Evolutionary conservation across 2,888 invertebrate genomes (phyloP), one percentile per base, ranked within the genome.

Genomic region (Anarsia innoxiella): DNA sequence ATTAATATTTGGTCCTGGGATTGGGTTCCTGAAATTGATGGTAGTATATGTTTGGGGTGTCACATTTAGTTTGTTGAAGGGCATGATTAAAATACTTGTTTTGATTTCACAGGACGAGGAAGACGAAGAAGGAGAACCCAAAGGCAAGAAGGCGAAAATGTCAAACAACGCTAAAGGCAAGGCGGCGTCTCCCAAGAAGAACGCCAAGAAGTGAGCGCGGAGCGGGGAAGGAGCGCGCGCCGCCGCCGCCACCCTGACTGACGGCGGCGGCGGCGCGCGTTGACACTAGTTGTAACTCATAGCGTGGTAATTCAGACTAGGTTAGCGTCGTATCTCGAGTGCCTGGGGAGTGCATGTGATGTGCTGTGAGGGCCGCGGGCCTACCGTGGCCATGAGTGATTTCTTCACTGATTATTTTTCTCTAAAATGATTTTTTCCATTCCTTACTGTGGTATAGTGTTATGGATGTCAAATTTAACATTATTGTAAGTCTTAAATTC

Each of bases 81-180:
- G n/a, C n/a, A n/a, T n/a, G n/a, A n/a, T n/a, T n/a, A n/a, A n/a
- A n/a, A n/a, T n/a, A n/a, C n/a, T n/a, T n/a, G n/a, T n/a, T n/a
- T n/a, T n/a, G n/a, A n/a, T n/a, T n/a, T n/a, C n/a, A n/a, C 65
- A 90, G 75, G 90, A 89, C 41, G 91, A 91, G 43, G 91, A 90
- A 37, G 91, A 91, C 12, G 92, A 93, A 45, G 93, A 93, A 12
- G 91, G 91, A 26, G 91, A 91, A 73, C 91, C 92, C 56, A 93
- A 93, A 79, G 90, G 90, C 75, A 93, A 93, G 79, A 91, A 91
- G 65, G 88, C 90, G 74, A 92, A 92, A 84, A 79, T 91, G 72
- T 88, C 89, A 58, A 90, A 89, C 76, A 90, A 89, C 60, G 86
- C 88, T 65, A 89, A 89, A 75, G 90, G 89, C 62, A 91, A 91